These are phyloP conservation scores for Lonchura striata DNA, from an alignment of 2,113 vertebrate genomes.

Conservation along the genomic window DNA sequence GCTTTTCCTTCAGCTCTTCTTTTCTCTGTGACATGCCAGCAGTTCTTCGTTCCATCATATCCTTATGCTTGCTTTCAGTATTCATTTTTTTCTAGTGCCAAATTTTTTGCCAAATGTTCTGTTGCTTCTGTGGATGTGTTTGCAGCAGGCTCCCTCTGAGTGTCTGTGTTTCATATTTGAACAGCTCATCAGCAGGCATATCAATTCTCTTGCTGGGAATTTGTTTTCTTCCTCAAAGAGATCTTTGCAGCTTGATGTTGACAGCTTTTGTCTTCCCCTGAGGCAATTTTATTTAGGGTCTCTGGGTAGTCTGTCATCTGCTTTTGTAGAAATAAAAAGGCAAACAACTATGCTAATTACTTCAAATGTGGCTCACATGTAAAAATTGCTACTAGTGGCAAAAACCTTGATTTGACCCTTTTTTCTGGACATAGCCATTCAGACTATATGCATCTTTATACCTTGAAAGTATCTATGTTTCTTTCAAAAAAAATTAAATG, in stretches of 20 bases:
- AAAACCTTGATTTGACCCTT: not conserved
- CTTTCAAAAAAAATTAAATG: not conserved
- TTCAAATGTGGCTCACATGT: not conserved
- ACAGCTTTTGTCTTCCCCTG: conserved; percentile 60
- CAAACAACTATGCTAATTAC: conserved; percentile 38
- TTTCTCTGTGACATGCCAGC: not conserved
- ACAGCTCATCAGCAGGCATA: conserved; percentile 13
- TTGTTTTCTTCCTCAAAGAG: conserved; percentile 59
- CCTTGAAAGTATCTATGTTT: not conserved
- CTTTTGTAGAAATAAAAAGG: conserved; percentile 52
- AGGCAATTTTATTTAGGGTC: conserved; percentile 47
- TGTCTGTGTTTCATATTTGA: conserved; percentile 26
- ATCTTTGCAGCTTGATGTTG: conserved; percentile 55
- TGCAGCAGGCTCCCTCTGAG: not conserved
- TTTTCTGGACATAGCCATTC: not conserved
- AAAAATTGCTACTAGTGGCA: not conserved
- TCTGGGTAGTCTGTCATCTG: conserved; percentile 39
- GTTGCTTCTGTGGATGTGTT: not conserved
- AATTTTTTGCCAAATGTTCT: conserved; percentile 50
- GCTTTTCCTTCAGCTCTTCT: conserved; percentile 5
- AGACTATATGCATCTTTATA: not conserved
- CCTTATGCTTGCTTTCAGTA: conserved; percentile 38
- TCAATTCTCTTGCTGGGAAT: conserved; percentile 34
- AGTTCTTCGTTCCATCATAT: not conserved
- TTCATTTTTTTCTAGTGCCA: conserved; percentile 17